phyloP scores from a whole-genome alignment of 2,888 invertebrate genomes.

The Ophion ellenae region DNA sequence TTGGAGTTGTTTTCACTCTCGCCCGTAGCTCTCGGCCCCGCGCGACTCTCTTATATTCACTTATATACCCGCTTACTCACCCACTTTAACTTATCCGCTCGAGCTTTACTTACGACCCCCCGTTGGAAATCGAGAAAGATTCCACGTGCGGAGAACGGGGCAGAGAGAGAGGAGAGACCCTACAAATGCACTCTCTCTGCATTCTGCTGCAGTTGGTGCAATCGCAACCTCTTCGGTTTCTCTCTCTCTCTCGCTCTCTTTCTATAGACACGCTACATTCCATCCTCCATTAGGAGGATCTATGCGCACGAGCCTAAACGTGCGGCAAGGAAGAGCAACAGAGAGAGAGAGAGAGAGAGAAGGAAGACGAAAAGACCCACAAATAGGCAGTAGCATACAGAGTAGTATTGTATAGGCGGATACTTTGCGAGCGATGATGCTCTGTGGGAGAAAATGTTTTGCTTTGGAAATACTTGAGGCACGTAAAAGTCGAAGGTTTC shows the following conservation, averaged over 20 bases:
- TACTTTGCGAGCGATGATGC: constrained; percentile 54
- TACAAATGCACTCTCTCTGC: constrained; percentile 58
- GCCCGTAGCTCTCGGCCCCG: constrained; percentile 48
- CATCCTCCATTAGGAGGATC: constrained; percentile 77
- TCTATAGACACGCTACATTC: constrained; percentile 74
- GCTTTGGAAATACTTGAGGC: constrained; percentile 53
- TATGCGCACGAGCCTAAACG: constrained; percentile 58
- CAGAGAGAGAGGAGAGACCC: constrained; percentile 22
- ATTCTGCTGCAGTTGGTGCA: constrained; percentile 60
- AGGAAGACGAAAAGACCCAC: constrained; percentile 42
- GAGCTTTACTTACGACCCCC: constrained; percentile 76
- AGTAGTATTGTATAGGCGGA: constrained; percentile 23
- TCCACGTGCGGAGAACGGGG: constrained; percentile 28
- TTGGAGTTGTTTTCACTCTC: constrained; percentile 62
- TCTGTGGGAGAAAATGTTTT: constrained; percentile 39
- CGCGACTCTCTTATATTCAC: constrained; percentile 69
- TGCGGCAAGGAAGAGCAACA: constrained; percentile 51
- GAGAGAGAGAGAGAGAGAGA: constrained; percentile 57
- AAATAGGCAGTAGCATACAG: constrained; percentile 50
- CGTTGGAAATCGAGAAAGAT: constrained; percentile 50
- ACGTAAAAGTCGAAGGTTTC: constrained; percentile 48
- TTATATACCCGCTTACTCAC: constrained; percentile 71
- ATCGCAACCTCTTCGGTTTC: constrained; percentile 67
- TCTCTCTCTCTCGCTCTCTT: constrained; percentile 51
- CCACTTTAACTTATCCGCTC: constrained; percentile 75